These are phyloP conservation scores for Theocolax elegans DNA, from an alignment of 1,140 invertebrate genomes.

Conservation along the genomic window DNA sequence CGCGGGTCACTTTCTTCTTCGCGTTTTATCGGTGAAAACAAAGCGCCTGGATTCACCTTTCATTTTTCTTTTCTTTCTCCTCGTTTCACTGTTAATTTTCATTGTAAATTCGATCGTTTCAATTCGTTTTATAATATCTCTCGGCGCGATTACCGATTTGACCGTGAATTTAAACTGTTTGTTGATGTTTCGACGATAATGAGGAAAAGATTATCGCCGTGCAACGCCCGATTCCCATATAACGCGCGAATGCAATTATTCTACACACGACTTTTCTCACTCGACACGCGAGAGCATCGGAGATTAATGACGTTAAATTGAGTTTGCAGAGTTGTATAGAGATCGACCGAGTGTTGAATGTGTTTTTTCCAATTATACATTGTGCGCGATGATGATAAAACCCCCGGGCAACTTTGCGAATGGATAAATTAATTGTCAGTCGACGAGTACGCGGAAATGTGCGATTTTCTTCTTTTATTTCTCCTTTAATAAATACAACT, in stretches of 20 bases:
- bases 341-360: neutral
- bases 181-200: neutral
- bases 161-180: neutral
- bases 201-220: neutral
- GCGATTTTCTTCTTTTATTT: too few relatives aligned
- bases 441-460: neutral
- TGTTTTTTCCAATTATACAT: conserved; percentile 2
- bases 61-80: too few relatives aligned
- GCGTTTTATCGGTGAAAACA: too few relatives aligned
- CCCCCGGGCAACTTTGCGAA: neutral
- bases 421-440: neutral
- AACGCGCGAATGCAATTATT: neutral
- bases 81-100: too few relatives aligned
- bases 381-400: conserved; percentile 16
- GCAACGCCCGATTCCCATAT: neutral
- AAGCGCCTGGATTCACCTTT: too few relatives aligned
- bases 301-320: conserved; percentile 28
- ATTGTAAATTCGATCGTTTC: too few relatives aligned
- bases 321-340: neutral
- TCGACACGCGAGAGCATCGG: neutral
- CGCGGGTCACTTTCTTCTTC: conserved; percentile 6
- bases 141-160: neutral
- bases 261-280: neutral
- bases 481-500: too few relatives aligned
- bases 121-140: too few relatives aligned